Evolutionary conservation across 1,140 invertebrate species (phyloP).

Genomic region (Bombus consobrinus): DNA sequence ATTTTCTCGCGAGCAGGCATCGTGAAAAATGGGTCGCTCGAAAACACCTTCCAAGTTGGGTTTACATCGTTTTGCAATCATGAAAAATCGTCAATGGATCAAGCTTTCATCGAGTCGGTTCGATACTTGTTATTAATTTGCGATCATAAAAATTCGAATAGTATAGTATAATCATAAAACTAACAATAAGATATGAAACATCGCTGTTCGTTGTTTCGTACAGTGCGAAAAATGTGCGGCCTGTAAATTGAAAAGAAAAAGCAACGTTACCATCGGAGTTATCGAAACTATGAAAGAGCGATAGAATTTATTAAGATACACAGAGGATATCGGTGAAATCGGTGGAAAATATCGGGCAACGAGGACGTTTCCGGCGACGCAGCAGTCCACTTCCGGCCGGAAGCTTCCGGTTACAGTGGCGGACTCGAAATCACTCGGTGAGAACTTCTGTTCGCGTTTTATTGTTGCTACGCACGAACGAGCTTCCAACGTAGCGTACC

Average conservation of each 20-base stretch:
- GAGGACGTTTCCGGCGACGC: constrained; percentile 62
- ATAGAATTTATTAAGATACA: constrained; percentile 43
- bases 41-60: constrained; percentile 9
- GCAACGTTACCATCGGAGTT: neutral
- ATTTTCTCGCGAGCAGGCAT: constrained; percentile 2
- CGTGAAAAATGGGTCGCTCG: constrained; percentile 37
- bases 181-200: no score
- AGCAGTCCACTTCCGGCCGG: constrained; percentile 57
- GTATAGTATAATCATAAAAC: neutral
- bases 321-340: constrained; percentile 10
- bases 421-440: constrained; percentile 43
- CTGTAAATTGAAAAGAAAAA: neutral
- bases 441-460: constrained; percentile 67
- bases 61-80: neutral
- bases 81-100: neutral
- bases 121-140: neutral
- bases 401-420: constrained; percentile 53
- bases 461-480: constrained; percentile 52
- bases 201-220: neutral
- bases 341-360: constrained; percentile 49
- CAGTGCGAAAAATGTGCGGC: neutral
- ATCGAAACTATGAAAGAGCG: neutral
- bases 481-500: constrained; percentile 39
- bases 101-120: neutral
- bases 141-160: neutral